phyloP scores from a whole-genome alignment of 2,888 invertebrate species.

The Polyommatus iphigenia region DNA sequence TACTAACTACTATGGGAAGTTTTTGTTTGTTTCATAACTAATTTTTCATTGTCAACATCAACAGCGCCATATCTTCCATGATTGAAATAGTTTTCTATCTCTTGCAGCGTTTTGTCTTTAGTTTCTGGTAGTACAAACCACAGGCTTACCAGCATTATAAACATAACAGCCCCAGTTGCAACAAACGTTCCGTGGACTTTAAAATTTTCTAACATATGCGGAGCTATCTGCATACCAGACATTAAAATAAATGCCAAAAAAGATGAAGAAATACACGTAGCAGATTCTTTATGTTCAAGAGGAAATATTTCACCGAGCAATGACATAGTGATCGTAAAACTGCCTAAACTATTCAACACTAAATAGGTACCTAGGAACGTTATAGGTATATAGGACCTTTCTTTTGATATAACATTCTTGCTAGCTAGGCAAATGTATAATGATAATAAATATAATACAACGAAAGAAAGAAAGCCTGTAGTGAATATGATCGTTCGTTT shows the following conservation, averaged over 20 bases:
- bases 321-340: not conserved
- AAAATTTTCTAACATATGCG: slow-evolving; percentile 1
- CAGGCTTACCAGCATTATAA: not conserved
- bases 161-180: not conserved
- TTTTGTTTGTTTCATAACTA: not conserved
- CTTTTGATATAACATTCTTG: slow-evolving; percentile 9
- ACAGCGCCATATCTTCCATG: slow-evolving; percentile 24
- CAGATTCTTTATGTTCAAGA: slow-evolving; percentile 18
- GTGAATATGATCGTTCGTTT: slow-evolving; percentile 55
- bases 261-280: slow-evolving; percentile 15
- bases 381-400: not conserved
- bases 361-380: slow-evolving; percentile 4
- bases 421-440: slow-evolving; percentile 48
- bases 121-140: slow-evolving; percentile 32
- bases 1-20: not conserved
- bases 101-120: slow-evolving; percentile 33
- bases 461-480: slow-evolving; percentile 52
- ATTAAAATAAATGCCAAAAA: slow-evolving; percentile 16
- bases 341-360: slow-evolving; percentile 8
- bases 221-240: slow-evolving; percentile 22
- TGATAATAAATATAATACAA: slow-evolving; percentile 48
- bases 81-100: slow-evolving; percentile 34
- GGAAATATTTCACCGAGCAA: slow-evolving; percentile 30
- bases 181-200: slow-evolving; percentile 22
- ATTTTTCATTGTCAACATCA: slow-evolving; percentile 5